Percentiles rank a stretch among this genome's conserved stretches.
Evolutionary conservation across 1,140 invertebrate genomes (phyloP).

Genomic region (Magallana angulata): DNA sequence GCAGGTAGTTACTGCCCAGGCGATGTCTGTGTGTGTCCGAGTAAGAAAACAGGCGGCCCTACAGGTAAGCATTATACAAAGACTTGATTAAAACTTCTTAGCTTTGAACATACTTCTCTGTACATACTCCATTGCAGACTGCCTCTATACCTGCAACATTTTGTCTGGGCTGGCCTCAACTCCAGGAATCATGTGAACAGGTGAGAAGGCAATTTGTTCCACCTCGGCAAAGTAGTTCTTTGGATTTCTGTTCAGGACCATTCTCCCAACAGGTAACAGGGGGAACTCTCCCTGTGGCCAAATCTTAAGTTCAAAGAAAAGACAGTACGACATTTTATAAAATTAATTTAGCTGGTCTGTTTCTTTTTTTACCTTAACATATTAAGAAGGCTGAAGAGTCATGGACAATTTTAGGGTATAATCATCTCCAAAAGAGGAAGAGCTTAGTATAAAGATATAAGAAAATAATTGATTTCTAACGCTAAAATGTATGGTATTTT

Average conservation of each 20-base stretch:
- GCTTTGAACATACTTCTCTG: no score
- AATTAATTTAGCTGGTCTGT: no score
- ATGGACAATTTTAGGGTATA: no score
- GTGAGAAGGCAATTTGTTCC: conserved; percentile 96
- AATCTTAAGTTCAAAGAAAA: conserved; percentile 76
- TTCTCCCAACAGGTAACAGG: conserved; percentile 93
- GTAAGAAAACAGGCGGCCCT: conserved; percentile 95
- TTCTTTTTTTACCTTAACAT: no score
- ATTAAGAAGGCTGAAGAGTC: no score
- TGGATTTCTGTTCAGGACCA: conserved; percentile 86
- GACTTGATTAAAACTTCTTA: no score
- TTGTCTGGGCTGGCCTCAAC: conserved; percentile 92
- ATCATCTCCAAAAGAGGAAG: no score
- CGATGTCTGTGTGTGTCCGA: conserved; percentile 96
- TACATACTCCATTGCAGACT: no score
- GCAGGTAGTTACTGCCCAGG: conserved; percentile 94
- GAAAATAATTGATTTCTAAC: no score
- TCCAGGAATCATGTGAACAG: conserved; percentile 93
- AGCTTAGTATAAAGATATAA: no score
- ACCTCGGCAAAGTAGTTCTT: conserved; percentile 96
- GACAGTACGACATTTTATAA: no score
- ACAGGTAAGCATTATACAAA: neutral
- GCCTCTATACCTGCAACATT: conserved; percentile 85
- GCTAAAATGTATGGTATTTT: no score
- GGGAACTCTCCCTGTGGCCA: conserved; percentile 96